A percentile compares a stretch with the other conserved stretches of the same genome.
phyloP scores from a whole-genome alignment of 2,888 invertebrate genomes.

The Pandemis corylana region DNA sequence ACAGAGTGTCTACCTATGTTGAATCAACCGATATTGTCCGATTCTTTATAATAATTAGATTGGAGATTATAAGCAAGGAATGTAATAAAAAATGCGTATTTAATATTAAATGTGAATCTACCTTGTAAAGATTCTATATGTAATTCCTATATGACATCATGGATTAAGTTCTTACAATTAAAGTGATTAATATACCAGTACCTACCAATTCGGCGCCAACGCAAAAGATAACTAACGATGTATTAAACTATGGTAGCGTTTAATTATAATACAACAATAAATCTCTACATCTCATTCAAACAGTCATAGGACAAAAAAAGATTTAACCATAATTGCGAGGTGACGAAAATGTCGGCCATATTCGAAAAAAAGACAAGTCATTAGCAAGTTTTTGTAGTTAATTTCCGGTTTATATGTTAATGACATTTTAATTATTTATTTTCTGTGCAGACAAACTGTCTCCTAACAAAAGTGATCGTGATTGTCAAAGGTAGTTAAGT shows the following conservation, averaged over 20 bases:
- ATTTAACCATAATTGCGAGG: slow-evolving; percentile 26
- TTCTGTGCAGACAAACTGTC: slow-evolving; percentile 10
- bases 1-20: too few relatives aligned
- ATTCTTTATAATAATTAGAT: too few relatives aligned
- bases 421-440: slow-evolving; percentile 34
- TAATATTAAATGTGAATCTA: too few relatives aligned
- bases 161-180: not conserved
- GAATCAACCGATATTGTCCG: too few relatives aligned
- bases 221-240: not conserved
- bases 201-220: not conserved
- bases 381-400: slow-evolving; percentile 35
- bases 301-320: slow-evolving; percentile 18
- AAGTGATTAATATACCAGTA: not conserved
- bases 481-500: slow-evolving; percentile 24
- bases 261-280: slow-evolving; percentile 35
- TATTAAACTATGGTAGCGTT: slow-evolving; percentile 18
- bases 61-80: too few relatives aligned
- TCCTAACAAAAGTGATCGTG: not conserved
- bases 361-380: slow-evolving; percentile 21
- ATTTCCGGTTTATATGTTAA: slow-evolving; percentile 35
- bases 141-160: too few relatives aligned
- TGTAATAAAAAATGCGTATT: too few relatives aligned
- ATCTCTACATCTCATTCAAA: slow-evolving; percentile 18
- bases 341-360: slow-evolving; percentile 22
- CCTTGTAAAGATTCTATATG: too few relatives aligned